These are phyloP conservation scores for Gnathonemus echidnorhynchus DNA, from an alignment of 2,113 vertebrate genomes.

Conservation along the genomic window DNA sequence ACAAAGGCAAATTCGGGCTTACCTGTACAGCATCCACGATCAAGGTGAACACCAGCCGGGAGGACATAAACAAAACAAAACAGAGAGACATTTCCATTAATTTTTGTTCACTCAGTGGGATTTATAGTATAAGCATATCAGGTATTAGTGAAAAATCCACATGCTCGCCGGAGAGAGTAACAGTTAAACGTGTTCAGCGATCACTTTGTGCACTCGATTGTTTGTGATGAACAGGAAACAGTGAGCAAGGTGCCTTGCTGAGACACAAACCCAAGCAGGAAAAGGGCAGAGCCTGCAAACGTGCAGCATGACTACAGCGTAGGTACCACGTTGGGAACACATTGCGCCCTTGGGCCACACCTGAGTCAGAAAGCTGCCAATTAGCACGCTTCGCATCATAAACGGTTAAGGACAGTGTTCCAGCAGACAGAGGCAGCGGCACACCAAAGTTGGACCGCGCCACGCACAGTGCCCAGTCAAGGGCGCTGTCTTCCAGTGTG, in stretches of 20 bases:
- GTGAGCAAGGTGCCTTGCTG: background rate
- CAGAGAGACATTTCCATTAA: slow-evolving; percentile 20
- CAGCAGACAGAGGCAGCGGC: slow-evolving; percentile 9
- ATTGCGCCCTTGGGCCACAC: slow-evolving; percentile 8
- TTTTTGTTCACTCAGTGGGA: slow-evolving; percentile 5
- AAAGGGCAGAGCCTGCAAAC: background rate
- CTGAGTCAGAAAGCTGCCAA: slow-evolving; percentile 37
- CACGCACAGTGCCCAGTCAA: background rate
- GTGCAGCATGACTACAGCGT: background rate
- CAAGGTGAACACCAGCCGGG: background rate
- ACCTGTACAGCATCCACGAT: slow-evolving; percentile 22
- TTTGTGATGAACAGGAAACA: background rate
- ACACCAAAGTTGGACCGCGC: slow-evolving; percentile 35
- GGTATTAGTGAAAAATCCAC: background rate
- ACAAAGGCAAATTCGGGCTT: slow-evolving; percentile 10
- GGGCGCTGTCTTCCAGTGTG: slow-evolving; percentile 9
- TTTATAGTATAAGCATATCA: background rate
- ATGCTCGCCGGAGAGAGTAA: background rate
- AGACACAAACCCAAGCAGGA: slow-evolving; percentile 6
- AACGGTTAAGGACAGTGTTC: slow-evolving; percentile 42
- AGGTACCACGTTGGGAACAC: background rate
- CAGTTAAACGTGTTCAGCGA: background rate
- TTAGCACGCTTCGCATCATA: slow-evolving; percentile 49
- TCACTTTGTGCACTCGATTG: background rate
- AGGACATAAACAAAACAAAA: slow-evolving; percentile 40